Evolutionary conservation across 2,888 invertebrate species (phyloP).

Genomic region (Athalia circularis): DNA sequence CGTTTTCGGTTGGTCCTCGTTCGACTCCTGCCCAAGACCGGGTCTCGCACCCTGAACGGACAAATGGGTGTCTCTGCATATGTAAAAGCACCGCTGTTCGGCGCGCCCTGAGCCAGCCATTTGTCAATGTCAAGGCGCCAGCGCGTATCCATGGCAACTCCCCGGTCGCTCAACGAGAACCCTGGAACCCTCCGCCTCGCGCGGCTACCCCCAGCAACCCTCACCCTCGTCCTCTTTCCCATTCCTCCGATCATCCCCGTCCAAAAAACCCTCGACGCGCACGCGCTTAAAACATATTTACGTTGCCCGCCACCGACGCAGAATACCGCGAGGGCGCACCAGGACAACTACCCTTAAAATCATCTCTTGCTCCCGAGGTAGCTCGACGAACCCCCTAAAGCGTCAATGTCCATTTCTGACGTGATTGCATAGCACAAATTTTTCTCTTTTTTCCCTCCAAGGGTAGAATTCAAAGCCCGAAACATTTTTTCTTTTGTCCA

Average conservation of each 20-base stretch:
- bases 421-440: background rate
- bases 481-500: too few relatives aligned
- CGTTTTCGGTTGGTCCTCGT: conserved; percentile 45
- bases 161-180: conserved; percentile 61
- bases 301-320: conserved; percentile 45
- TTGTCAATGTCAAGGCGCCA: conserved; percentile 75
- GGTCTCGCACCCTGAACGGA: conserved; percentile 66
- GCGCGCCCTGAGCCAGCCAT: conserved; percentile 73
- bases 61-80: conserved; percentile 75
- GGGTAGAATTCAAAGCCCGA: too few relatives aligned
- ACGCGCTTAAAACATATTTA: conserved; percentile 48
- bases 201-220: conserved; percentile 49
- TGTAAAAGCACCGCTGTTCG: conserved; percentile 73
- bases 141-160: conserved; percentile 73
- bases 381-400: background rate
- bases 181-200: conserved; percentile 54
- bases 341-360: conserved; percentile 52
- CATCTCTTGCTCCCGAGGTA: background rate
- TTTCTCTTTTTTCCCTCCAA: too few relatives aligned
- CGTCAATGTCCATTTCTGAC: background rate
- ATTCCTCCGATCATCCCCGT: conserved; percentile 49
- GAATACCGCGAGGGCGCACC: conserved; percentile 64
- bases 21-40: conserved; percentile 46
- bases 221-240: conserved; percentile 50
- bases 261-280: conserved; percentile 45